Base-by-base conservation (phyloP, 2,888 invertebrate genomes). In the Cataglyphis rosenhaueri region DNA sequence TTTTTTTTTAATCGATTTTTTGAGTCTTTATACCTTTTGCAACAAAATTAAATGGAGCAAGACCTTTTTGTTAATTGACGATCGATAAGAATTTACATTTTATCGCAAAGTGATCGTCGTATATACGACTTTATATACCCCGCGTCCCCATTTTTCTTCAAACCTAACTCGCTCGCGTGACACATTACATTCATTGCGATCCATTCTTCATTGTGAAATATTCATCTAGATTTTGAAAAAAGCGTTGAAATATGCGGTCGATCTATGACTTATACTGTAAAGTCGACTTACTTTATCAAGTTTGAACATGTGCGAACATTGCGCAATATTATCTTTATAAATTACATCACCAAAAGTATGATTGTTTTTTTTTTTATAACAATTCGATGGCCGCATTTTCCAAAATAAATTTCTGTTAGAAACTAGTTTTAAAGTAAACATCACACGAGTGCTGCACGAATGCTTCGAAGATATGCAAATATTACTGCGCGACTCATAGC, bases 391-490 rank as follows among this genome's bases (percentile, higher is more conserved):
- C 55, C 29, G 15, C 18, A 9, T 52, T 52, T 29, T 32, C 32
- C 21, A 35, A n/a, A 70, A 18, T 18, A 59, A 21, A 44, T 32
- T 59, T 59, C 32, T 9, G 15, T 12, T 57, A 29, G 10, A 41
- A 76, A 41, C 55, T 65, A 12, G 8, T 29, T 55, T 41, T 18
- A 15, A 66, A 32, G 5, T 21, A 32, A n/a, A 55, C 21, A 10
- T 55, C 9, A 12, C 8, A 35, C 25, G 9, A 1, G 25, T 25
- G 8, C n/a, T 59, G 73, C 82, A 21, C 21, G 21, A 21, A 21
- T 21, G 21, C 21, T 79, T 83, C 32, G 21, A 86, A 21, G 73
- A 44, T 41, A 62, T 65, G 85, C 68, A 87, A 89, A 87, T 68
- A 85, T 83, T 78, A 44, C 44, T 62, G 29, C 66, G 9, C 66